phyloP scores from a whole-genome alignment of 2,888 invertebrate species.

The Pseudococcus viburni region DNA sequence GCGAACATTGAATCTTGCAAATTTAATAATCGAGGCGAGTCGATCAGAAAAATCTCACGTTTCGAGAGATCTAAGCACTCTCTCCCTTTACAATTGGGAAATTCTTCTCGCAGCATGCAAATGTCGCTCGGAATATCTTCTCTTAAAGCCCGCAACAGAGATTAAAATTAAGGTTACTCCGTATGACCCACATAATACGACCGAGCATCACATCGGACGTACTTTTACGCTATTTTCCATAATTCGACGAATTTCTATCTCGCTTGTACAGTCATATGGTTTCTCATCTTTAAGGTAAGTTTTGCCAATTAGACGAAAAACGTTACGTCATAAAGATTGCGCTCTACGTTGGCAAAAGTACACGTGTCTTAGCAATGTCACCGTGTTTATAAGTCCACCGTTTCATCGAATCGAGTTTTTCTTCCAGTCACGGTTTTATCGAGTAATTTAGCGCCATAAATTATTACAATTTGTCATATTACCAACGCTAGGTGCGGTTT shows the following conservation, averaged over 20 bases:
- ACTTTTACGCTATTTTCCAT: slow-evolving; percentile 8
- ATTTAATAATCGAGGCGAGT: background rate
- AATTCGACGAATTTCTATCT: slow-evolving; percentile 10
- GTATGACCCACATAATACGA: background rate
- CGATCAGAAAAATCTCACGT: slow-evolving; percentile 4
- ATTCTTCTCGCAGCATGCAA: background rate
- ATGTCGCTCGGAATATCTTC: background rate
- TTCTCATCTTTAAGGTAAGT: background rate
- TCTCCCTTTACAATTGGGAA: background rate
- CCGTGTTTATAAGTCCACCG: background rate
- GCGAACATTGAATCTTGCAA: background rate
- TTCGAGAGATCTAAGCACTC: background rate
- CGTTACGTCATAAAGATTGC: background rate
- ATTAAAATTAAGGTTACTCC: background rate
- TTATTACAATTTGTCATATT: slow-evolving; percentile 26
- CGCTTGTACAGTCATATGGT: background rate
- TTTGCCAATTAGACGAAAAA: background rate
- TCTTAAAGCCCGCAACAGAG: background rate
- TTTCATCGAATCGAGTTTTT: background rate
- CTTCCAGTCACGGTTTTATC: background rate
- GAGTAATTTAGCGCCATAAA: slow-evolving; percentile 5
- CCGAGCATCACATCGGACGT: background rate
- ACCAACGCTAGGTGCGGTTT: background rate
- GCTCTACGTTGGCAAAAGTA: background rate
- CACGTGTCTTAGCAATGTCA: slow-evolving; percentile 2